phyloP scores from a whole-genome alignment of 2,888 invertebrate species.

The Oxystoma pomonae region DNA sequence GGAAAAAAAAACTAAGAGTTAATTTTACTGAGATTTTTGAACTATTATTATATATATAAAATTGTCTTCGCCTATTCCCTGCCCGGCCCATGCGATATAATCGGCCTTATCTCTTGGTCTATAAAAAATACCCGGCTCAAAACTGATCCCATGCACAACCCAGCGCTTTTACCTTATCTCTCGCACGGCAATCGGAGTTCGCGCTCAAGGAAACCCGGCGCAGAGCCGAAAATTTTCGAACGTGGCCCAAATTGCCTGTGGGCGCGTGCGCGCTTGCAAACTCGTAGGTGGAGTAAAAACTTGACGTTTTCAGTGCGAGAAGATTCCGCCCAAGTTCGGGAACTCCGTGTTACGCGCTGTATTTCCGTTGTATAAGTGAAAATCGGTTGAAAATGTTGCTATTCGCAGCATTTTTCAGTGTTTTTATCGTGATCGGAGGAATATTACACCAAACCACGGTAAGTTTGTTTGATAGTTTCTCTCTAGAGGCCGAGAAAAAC shows the following conservation, averaged over 20 bases:
- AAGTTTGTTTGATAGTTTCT: slow-evolving; percentile 39
- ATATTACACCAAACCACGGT: slow-evolving; percentile 57
- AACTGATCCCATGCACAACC: no score
- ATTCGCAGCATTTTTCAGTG: slow-evolving; percentile 58
- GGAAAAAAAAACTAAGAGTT: no score
- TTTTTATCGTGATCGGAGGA: slow-evolving; percentile 57
- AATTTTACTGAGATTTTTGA: no score
- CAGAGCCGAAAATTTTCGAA: no score
- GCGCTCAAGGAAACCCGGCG: no score
- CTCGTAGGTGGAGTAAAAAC: not conserved
- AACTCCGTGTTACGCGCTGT: not conserved
- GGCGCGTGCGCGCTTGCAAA: not conserved
- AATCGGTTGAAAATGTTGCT: slow-evolving; percentile 53
- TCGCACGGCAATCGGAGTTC: no score
- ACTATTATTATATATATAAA: no score
- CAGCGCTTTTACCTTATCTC: no score
- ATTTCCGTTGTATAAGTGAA: slow-evolving; percentile 11
- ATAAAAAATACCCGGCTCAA: no score
- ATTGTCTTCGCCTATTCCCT: no score
- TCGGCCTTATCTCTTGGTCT: no score
- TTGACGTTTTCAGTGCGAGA: not conserved
- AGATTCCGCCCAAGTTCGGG: not conserved
- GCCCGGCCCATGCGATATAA: no score
- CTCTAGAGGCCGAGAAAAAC: slow-evolving; percentile 15
- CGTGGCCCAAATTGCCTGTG: not conserved